phyloP scores from a whole-genome alignment of 2,888 invertebrate species.

The Hedychridium roseum region DNA sequence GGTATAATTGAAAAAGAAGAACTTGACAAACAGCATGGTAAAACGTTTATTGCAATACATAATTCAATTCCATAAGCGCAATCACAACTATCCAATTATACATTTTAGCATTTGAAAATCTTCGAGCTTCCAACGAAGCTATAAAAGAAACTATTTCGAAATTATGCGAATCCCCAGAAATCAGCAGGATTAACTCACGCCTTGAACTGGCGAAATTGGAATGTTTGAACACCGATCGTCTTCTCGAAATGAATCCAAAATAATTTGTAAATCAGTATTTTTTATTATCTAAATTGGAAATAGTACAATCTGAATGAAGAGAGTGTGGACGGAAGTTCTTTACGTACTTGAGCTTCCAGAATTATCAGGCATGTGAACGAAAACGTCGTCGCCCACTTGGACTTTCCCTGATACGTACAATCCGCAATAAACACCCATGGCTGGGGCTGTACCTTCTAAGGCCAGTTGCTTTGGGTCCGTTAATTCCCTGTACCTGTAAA shows the following conservation, averaged over 20 bases:
- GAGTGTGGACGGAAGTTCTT: too few relatives aligned
- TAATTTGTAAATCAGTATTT: neutral
- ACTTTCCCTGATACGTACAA: conserved; percentile 64
- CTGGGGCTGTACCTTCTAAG: conserved; percentile 59
- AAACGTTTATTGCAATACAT: too few relatives aligned
- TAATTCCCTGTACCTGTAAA: conserved; percentile 41
- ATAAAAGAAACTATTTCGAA: conserved; percentile 22
- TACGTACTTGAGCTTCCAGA: too few relatives aligned
- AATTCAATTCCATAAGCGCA: neutral
- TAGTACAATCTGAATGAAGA: too few relatives aligned
- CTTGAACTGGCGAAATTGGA: conserved; percentile 19
- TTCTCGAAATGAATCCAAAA: conserved; percentile 20
- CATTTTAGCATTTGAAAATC: conserved; percentile 19
- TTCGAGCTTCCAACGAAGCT: conserved; percentile 21
- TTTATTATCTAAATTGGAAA: too few relatives aligned
- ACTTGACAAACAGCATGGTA: conserved; percentile 20
- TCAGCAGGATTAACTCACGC: conserved; percentile 11
- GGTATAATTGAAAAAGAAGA: conserved; percentile 16
- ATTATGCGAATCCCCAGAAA: conserved; percentile 23
- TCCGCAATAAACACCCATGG: conserved; percentile 66
- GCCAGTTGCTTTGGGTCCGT: conserved; percentile 35
- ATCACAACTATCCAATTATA: neutral
- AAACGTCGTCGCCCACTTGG: conserved; percentile 66
- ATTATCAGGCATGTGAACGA: conserved; percentile 43
- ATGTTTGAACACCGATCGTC: conserved; percentile 23